Evolutionary conservation across 2,113 vertebrate species (phyloP), one percentile per base, ranked within the genome.

Genomic region (Crotalus horridus): DNA sequence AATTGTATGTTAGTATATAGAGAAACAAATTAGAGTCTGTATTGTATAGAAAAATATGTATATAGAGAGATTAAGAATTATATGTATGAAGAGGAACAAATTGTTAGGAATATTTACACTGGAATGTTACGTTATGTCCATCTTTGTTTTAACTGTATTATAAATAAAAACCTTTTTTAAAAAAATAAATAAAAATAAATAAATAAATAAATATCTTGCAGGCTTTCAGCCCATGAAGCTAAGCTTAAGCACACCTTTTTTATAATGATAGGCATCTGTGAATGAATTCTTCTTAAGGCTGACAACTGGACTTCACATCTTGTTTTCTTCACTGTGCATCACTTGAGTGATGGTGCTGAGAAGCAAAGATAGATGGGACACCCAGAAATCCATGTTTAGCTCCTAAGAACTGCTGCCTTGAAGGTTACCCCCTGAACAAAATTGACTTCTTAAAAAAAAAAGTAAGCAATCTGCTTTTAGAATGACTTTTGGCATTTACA

Each of bases 221-320:
- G 93, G 46, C 64, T 43, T 93, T 93, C 88, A 93, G 51, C 91
- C 59, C 2, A 85, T 81, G 93, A 94, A 95, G 88, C 81, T 92
- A 81, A 33, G 48, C 90, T 96, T 96, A 96, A 96, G 95, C 91
- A 92, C 61, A 94, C 86, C 58, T 94, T 95, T 95, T 39, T 94
- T 92, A 90, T 23, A 92, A 93, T 85, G 91, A 46, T 53, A 91
- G 15, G 39, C 29, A 95, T 94, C 93, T 91, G 92, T 93, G 58
- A 96, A 94, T 92, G 91, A 92, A 88, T 93, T 96, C 93, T 89
- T 59, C 92, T 91, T 92, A 90, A 96, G 94, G 61, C 81, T 92
- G 48, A 87, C 43, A 93, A 48, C 54, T 92, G 46, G 85, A 89
- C 17, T 69, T 95, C 94, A 92, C 53, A 61, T 91, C 54, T 56